These are phyloP conservation scores for Cairina moschata DNA, from an alignment of 2,113 vertebrate genomes.

Conservation along the genomic window DNA sequence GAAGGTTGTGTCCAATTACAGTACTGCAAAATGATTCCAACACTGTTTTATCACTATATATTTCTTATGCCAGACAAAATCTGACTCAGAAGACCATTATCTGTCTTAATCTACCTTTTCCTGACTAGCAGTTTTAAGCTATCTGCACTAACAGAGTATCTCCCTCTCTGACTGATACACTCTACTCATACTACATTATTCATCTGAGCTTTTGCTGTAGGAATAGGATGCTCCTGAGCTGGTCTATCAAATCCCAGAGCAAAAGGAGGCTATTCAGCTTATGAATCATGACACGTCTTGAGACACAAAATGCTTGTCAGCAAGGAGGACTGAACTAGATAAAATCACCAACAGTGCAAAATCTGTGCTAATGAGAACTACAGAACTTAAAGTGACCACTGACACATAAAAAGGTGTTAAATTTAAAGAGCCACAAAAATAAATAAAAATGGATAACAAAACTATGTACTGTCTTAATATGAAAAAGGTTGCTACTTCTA, in stretches of 20 bases:
- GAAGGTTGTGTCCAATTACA: background rate
- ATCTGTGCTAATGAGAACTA: background rate
- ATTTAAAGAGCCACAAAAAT: background rate
- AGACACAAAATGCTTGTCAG: slow-evolving; percentile 9
- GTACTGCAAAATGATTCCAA: background rate
- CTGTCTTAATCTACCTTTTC: background rate
- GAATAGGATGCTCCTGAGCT: background rate
- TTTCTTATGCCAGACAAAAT: background rate
- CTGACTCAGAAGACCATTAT: background rate
- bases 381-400: background rate
- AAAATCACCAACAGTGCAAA: background rate
- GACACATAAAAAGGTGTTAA: background rate
- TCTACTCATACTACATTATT: background rate
- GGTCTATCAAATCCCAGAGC: background rate
- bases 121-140: background rate
- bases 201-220: background rate
- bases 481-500: background rate
- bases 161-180: background rate
- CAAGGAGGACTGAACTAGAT: background rate
- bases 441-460: background rate
- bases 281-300: background rate
- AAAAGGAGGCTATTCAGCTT: slow-evolving; percentile 8
- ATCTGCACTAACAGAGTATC: background rate
- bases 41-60: background rate
- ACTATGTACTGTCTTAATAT: background rate